Conservation (phyloP, 2,888 invertebrate species). For the Drosophila stalkeri region DNA sequence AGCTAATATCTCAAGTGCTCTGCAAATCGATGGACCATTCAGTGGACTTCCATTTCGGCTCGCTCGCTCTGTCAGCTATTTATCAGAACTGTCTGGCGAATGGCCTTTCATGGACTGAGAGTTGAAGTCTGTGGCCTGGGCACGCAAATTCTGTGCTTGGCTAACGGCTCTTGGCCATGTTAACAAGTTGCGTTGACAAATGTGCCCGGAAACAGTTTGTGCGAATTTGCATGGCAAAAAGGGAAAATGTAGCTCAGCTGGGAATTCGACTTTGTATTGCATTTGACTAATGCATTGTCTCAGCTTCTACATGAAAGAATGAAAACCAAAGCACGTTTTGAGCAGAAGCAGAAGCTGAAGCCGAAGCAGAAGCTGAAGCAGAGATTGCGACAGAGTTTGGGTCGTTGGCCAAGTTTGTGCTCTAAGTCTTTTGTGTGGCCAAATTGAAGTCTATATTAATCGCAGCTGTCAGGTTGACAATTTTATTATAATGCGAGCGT, state of each 20-base stretch:
- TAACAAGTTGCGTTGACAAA: conserved; percentile 74
- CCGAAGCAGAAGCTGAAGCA: conserved; percentile 7
- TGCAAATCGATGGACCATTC: neutral
- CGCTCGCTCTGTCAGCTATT: conserved; percentile 48
- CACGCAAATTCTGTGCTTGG: conserved; percentile 58
- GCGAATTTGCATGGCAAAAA: conserved; percentile 66
- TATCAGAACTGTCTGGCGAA: conserved; percentile 68
- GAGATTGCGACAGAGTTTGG: conserved; percentile 27
- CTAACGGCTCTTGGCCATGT: conserved; percentile 67
- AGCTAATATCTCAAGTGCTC: neutral
- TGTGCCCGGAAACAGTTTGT: conserved; percentile 67
- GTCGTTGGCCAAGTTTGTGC: conserved; percentile 65
- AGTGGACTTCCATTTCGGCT: neutral
- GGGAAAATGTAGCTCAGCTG: conserved; percentile 35
- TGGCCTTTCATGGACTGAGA: conserved; percentile 61
- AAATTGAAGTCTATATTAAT: conserved; percentile 76
- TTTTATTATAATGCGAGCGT: conserved; percentile 65
- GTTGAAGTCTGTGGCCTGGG: conserved; percentile 17
- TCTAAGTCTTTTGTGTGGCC: conserved; percentile 56
- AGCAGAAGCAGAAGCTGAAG: neutral
- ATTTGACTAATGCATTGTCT: conserved; percentile 73
- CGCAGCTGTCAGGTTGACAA: conserved; percentile 78
- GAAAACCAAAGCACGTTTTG: conserved; percentile 39
- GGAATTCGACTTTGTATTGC: conserved; percentile 35
- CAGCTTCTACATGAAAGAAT: neutral